phyloP scores from a whole-genome alignment of 2,113 vertebrate genomes.

The Cavia aperea region DNA sequence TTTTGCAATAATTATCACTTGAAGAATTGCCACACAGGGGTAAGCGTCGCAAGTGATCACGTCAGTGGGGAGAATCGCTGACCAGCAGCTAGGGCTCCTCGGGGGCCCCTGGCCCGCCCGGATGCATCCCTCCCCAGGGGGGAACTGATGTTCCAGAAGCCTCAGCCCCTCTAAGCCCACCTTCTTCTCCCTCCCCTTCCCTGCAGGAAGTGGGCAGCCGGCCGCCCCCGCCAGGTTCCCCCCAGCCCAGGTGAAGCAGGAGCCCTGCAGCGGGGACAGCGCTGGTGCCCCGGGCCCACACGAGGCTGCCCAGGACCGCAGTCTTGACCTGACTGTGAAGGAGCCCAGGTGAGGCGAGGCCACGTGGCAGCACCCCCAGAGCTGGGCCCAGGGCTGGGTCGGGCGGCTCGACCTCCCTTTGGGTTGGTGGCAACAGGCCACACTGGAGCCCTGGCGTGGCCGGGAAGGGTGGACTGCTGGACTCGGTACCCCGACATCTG shows the following conservation, averaged over 20 bases:
- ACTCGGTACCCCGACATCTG: slow-evolving; percentile 82
- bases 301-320: slow-evolving; percentile 89
- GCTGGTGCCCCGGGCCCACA: slow-evolving; percentile 74
- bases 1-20: slow-evolving; percentile 99
- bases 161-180: slow-evolving; percentile 29
- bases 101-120: not conserved
- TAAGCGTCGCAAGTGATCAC: slow-evolving; percentile 90
- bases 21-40: slow-evolving; percentile 87
- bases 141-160: not conserved
- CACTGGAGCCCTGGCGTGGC: not conserved
- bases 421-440: slow-evolving; percentile 51
- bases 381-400: not conserved
- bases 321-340: slow-evolving; percentile 93
- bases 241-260: slow-evolving; percentile 89
- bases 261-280: slow-evolving; percentile 75
- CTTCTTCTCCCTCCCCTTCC: slow-evolving; percentile 42
- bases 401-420: not conserved
- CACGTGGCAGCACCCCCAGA: not conserved
- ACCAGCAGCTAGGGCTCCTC: slow-evolving; percentile 80
- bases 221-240: slow-evolving; percentile 81
- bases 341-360: slow-evolving; percentile 85
- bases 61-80: slow-evolving; percentile 87
- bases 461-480: slow-evolving; percentile 78
- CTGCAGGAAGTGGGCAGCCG: slow-evolving; percentile 86
- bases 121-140: not conserved